Conservation (phyloP, 2,888 invertebrate species). For the Drosophila falleni region DNA sequence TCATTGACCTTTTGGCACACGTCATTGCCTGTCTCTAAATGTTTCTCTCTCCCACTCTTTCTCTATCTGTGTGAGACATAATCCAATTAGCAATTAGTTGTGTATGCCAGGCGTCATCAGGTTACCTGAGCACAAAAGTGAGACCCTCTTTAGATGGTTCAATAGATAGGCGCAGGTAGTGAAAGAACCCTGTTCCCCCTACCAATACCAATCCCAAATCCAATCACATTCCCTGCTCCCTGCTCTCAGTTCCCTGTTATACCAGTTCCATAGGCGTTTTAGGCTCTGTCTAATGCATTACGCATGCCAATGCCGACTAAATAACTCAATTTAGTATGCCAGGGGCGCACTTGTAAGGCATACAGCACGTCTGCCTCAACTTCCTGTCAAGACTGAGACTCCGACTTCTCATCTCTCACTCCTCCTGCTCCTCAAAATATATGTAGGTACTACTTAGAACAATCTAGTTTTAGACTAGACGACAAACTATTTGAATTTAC, state of each 20-base stretch:
- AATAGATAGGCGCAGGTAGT: conserved; percentile 51
- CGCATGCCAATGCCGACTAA: conserved; percentile 63
- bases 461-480: too few relatives aligned
- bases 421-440: not conserved
- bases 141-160: conserved; percentile 64
- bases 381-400: conserved; percentile 40
- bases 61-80: conserved; percentile 64
- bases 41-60: conserved; percentile 5
- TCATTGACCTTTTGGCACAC: conserved; percentile 75
- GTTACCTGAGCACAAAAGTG: conserved; percentile 58
- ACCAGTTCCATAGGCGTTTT: conserved; percentile 23
- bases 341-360: conserved; percentile 63
- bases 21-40: conserved; percentile 47
- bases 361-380: conserved; percentile 55
- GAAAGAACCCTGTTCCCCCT: not conserved
- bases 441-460: too few relatives aligned
- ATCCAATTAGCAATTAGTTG: conserved; percentile 80
- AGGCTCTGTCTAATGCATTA: conserved; percentile 51
- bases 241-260: too few relatives aligned
- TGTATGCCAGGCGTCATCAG: conserved; percentile 66
- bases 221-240: not conserved
- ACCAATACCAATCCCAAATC: not conserved
- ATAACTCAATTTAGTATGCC: conserved; percentile 66
- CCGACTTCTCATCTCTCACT: not conserved
- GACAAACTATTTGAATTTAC: too few relatives aligned